Evolutionary conservation across 2,888 invertebrate species (phyloP).

Genomic region (Tachina fera): DNA sequence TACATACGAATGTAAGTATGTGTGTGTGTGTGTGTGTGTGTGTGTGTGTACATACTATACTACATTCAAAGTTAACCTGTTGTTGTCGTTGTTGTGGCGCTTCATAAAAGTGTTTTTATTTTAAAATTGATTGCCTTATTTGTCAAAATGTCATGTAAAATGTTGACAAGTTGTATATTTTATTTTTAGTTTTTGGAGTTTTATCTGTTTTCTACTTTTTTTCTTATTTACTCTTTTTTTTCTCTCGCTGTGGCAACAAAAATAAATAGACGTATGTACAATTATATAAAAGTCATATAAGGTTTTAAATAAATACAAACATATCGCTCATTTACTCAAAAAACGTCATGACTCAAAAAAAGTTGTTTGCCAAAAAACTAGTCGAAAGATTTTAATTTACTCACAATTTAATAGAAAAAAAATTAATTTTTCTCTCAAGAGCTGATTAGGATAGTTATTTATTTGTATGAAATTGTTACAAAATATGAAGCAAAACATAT

Average conservation of each 20-base stretch:
- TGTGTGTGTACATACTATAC: no score
- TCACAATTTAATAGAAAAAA: no score
- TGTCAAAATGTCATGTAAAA: slow-evolving; percentile 72
- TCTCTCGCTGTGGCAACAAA: background rate
- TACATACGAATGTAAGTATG: no score
- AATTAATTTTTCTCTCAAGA: no score
- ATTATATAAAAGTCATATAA: slow-evolving; percentile 15
- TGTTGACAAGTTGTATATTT: slow-evolving; percentile 66
- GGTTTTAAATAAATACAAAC: slow-evolving; percentile 10
- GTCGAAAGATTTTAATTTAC: no score
- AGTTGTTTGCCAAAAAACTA: no score
- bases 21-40: no score
- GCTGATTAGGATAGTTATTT: no score
- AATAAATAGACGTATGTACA: background rate
- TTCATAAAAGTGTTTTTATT: slow-evolving; percentile 70
- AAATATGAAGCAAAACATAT: no score
- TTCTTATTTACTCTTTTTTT: background rate
- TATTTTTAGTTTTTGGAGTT: slow-evolving; percentile 27
- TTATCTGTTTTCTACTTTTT: slow-evolving; percentile 49
- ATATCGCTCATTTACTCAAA: background rate
- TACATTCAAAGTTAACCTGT: background rate
- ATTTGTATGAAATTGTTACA: no score
- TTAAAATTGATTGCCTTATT: slow-evolving; percentile 71
- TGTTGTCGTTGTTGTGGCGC: slow-evolving; percentile 55
- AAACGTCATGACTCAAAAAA: no score